A percentile compares a stretch with the other conserved stretches of the same genome.
Conservation (phyloP, 1,140 invertebrate species). For the Achatina immaculata region DNA sequence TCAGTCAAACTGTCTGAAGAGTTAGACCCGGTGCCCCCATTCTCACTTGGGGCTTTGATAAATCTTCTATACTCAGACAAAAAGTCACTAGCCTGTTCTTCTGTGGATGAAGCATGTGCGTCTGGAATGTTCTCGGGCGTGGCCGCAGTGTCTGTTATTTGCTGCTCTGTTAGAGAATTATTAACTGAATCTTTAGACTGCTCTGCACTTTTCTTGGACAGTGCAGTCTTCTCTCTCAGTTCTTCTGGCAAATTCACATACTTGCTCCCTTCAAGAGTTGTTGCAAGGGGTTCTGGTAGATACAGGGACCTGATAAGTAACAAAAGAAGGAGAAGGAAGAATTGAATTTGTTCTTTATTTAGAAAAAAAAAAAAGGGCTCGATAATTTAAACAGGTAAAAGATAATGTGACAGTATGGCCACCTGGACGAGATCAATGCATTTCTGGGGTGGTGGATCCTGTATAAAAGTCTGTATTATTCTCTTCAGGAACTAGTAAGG, state of each 20-base stretch:
- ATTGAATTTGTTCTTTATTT: too few species aligned
- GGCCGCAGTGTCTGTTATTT: not conserved
- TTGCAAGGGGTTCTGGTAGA: slow-evolving; percentile 62
- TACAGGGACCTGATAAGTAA: slow-evolving; percentile 61
- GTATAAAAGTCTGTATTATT: too few species aligned
- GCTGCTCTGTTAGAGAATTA: not conserved
- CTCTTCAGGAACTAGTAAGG: too few species aligned
- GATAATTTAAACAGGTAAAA: too few species aligned
- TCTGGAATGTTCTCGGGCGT: not conserved
- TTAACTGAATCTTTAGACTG: not conserved
- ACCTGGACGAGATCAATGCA: too few species aligned
- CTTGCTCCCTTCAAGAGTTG: slow-evolving; percentile 43
- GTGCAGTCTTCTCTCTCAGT: slow-evolving; percentile 31
- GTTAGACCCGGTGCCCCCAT: not conserved
- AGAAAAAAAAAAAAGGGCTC: too few species aligned
- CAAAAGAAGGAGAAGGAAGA: not conserved
- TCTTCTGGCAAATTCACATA: slow-evolving; percentile 61
- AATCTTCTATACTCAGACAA: slow-evolving; percentile 13
- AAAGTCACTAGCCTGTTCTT: slow-evolving; percentile 15
- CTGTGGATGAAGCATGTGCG: not conserved
- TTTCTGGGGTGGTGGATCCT: too few species aligned
- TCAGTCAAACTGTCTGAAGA: not conserved
- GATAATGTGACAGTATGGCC: too few species aligned
- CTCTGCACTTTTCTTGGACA: not conserved
- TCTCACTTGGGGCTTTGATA: slow-evolving; percentile 10